phyloP scores from a whole-genome alignment of 2,113 vertebrate genomes.

The Aegotheles bennettii region DNA sequence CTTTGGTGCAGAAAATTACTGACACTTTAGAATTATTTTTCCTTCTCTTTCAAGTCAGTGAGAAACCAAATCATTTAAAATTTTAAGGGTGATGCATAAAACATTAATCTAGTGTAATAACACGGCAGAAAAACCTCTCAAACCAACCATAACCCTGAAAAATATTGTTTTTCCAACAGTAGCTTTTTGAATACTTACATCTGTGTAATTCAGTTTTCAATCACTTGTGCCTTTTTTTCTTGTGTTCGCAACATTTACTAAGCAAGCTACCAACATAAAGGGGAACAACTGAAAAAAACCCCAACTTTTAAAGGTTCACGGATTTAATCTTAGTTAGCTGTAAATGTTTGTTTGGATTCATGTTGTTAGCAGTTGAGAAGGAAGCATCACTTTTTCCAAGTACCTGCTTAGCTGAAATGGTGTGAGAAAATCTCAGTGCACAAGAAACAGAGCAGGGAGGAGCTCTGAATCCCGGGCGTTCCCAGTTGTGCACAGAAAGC shows the following conservation, averaged over 20 bases:
- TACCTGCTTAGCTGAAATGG: neutral
- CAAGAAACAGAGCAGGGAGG: neutral
- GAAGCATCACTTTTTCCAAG: neutral
- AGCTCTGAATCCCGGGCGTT: neutral
- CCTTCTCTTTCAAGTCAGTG: conserved; percentile 35
- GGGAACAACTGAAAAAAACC: neutral
- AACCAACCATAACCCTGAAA: neutral
- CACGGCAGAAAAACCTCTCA: neutral
- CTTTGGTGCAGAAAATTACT: conserved; percentile 28
- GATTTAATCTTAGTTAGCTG: neutral
- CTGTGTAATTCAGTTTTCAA: neutral
- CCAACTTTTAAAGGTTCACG: neutral
- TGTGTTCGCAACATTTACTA: neutral
- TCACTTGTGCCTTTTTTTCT: neutral
- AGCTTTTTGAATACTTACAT: conserved; percentile 15
- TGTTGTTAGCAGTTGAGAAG: neutral
- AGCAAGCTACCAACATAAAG: neutral
- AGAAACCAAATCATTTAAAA: conserved; percentile 25
- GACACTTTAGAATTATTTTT: conserved; percentile 19
- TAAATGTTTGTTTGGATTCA: neutral
- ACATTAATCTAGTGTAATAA: neutral
- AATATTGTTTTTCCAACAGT: neutral
- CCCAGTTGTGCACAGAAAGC: neutral
- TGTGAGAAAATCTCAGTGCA: neutral
- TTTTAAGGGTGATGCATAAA: conserved; percentile 26